Evolutionary conservation across 2,888 invertebrate species (phyloP), one percentile per base, ranked within the genome.

Genomic region (Chouioia cunea): DNA sequence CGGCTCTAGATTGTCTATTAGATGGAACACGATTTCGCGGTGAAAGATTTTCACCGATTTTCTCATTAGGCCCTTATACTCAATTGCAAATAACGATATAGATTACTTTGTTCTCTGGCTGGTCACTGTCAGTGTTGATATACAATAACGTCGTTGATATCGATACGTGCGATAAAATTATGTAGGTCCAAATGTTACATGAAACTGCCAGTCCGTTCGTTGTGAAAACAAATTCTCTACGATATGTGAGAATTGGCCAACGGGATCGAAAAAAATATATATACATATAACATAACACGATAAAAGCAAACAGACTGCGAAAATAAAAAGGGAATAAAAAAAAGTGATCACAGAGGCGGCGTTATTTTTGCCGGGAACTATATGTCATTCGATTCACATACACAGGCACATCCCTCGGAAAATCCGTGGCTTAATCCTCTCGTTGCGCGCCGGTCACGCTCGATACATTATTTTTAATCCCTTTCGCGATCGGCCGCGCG

Each of bases 381-480:
- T 36, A 36, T 10, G 36, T 22, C 63, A 6, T 15, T 3, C 60
- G 23, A 16, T 2, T 18, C 22, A 22, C 16, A 20, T 22, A 4
- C 23, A 57, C 44, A 16, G 15, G 10, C 10, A 14, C 47, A 2
- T 23, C 6, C 23, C 1, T 15, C 20, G 12, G 10, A 47, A n/a
- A 36, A 20, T 36, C 23, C 18, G 43, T n/a, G 69, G 74, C 67
- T 73, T 81, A 82, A 84, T 83, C 84, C 83, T 77, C 74, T 75
- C 76, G 76, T 78, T 79, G 79, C 74, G 76, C 79, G 79, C 70
- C 77, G 79, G 81, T 83, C 83, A 84, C 83, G 82, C 81, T 81
- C 80, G 80, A 79, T 78, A 83, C 82, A 82, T 82, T 81, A 82
- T 83, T 84, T 84, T 84, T 84, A 85, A 84, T 83, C 83, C 80